Evolutionary conservation across 64 coral and sea anemone species (phyloP).

Genomic region (Pocillopora verrucosa): DNA sequence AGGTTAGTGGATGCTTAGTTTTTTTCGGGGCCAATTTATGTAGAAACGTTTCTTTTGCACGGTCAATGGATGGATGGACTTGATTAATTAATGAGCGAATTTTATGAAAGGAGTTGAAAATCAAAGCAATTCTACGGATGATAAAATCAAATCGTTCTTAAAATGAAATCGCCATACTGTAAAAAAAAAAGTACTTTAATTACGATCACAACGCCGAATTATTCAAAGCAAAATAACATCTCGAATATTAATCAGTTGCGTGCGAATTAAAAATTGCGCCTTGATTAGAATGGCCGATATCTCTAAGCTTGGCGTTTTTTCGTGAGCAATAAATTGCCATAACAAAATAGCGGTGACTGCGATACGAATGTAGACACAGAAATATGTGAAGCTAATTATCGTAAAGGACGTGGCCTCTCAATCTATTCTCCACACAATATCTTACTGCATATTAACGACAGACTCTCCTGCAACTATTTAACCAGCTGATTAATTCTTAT

Average conservation of each 20-base stretch:
- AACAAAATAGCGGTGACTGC: conserved; percentile 6
- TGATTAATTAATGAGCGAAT: conserved; percentile 43
- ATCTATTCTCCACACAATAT: neutral
- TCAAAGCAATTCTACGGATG: conserved; percentile 37
- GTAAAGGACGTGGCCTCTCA: neutral
- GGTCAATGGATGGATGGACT: conserved; percentile 7
- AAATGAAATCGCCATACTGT: neutral
- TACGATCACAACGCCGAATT: neutral
- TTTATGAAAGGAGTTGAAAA: conserved; percentile 42
- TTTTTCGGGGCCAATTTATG: neutral
- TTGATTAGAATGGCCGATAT: conserved; percentile 8
- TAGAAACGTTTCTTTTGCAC: neutral
- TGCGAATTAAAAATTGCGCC: conserved; percentile 11
- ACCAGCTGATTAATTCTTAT: conserved; percentile 33
- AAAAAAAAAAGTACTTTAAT: neutral
- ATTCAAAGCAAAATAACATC: neutral
- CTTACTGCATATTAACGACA: neutral
- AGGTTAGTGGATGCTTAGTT: conserved; percentile 51
- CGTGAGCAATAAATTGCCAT: neutral
- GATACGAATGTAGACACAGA: conserved; percentile 5
- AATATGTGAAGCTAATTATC: neutral
- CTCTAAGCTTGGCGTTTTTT: neutral
- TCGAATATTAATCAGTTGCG: neutral
- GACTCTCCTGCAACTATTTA: neutral
- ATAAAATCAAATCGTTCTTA: conserved; percentile 2